These are phyloP conservation scores for Naso thynnoides DNA, from an alignment of 2,797 vertebrate genomes.

Conservation along the genomic window DNA sequence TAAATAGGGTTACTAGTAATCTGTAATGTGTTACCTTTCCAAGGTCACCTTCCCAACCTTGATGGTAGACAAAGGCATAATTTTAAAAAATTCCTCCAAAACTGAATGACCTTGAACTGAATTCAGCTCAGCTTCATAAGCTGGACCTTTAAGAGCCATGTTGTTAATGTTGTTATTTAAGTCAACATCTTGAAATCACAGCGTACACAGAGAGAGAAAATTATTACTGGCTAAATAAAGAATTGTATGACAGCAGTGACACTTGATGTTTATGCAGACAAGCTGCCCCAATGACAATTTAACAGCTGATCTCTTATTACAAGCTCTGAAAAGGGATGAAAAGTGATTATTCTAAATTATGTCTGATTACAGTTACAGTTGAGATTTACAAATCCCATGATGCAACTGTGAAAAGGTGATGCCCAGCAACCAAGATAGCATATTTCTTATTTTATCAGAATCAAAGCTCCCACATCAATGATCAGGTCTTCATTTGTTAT, in stretches of 20 bases:
- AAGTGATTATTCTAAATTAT: too few relatives aligned
- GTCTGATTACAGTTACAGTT: background rate
- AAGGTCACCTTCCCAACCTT: too few relatives aligned
- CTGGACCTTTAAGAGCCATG: background rate
- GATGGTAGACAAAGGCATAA: too few relatives aligned
- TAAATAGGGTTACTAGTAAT: too few relatives aligned
- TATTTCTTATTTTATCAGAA: background rate
- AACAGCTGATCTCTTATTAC: too few relatives aligned
- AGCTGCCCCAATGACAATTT: too few relatives aligned
- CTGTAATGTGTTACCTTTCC: too few relatives aligned
- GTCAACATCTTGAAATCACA: background rate
- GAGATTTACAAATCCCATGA: background rate
- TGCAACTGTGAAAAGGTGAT: background rate
- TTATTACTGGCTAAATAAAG: background rate
- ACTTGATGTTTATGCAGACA: too few relatives aligned
- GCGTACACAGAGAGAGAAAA: background rate
- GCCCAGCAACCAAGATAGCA: background rate
- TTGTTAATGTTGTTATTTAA: background rate
- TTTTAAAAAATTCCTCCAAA: too few relatives aligned
- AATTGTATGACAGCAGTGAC: background rate
- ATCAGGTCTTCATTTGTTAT: background rate
- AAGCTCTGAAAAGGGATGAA: too few relatives aligned
- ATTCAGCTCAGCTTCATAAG: background rate
- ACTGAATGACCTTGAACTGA: too few relatives aligned
- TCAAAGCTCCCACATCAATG: too few relatives aligned